These are phyloP conservation scores for Caenorhabditis briggsae DNA, from an alignment of 1,140 invertebrate species.

Conservation along the genomic window DNA sequence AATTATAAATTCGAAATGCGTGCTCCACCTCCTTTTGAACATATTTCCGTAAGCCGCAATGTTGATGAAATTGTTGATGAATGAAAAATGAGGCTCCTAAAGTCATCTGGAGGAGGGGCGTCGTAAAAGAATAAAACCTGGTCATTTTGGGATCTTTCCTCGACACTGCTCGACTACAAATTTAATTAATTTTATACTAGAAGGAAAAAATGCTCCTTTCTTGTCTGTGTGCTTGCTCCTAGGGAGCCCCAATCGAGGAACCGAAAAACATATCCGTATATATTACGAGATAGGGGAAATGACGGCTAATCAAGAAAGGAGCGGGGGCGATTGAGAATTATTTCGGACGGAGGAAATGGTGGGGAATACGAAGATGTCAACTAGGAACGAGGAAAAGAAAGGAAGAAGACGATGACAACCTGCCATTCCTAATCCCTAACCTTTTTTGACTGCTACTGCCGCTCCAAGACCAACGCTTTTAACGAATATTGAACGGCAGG, in stretches of 20 bases:
- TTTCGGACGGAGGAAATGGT: background rate
- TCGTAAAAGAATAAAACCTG: background rate
- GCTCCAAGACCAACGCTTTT: background rate
- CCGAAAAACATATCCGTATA: background rate
- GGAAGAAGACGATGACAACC: conserved; percentile 4
- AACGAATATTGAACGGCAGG: conserved; percentile 11
- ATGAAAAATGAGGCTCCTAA: background rate
- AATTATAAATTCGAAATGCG: conserved; percentile 54
- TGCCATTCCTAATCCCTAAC: conserved; percentile 43
- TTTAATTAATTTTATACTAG: conserved; percentile 44
- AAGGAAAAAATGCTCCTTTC: background rate
- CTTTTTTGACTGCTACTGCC: conserved; percentile 33
- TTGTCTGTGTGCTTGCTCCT: background rate
- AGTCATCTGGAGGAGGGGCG: background rate
- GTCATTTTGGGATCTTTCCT: background rate
- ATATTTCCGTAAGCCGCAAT: background rate
- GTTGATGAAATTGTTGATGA: background rate
- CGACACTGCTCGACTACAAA: background rate
- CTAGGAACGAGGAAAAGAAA: too few species aligned
- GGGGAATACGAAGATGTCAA: background rate
- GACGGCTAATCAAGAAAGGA: conserved; percentile 42
- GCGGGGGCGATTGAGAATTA: background rate
- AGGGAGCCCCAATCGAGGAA: background rate
- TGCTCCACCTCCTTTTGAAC: background rate
- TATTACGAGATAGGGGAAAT: conserved; percentile 8